Conservation (phyloP, 2,888 invertebrate species). For the Rhopalosiphum nymphaeae region DNA sequence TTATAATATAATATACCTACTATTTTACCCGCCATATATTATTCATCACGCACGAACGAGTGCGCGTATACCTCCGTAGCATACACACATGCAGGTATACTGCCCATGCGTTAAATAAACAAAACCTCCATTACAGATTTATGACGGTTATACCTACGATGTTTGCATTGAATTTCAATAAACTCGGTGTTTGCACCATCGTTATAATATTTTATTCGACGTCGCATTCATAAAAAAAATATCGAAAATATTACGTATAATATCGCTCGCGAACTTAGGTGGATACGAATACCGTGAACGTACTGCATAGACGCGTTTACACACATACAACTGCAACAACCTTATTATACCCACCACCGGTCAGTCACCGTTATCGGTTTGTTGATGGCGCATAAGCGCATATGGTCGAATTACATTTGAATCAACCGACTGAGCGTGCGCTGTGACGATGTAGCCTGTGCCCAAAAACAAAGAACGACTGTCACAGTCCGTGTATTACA, state of each 20-base stretch:
- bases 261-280: not conserved
- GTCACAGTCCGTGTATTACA: constrained; percentile 23
- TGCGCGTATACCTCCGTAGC: not conserved
- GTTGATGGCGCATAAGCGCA: not conserved
- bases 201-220: not conserved
- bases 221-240: not conserved
- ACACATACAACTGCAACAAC: not conserved
- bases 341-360: not conserved
- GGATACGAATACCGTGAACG: not conserved
- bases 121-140: constrained; percentile 42
- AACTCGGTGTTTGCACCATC: not conserved
- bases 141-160: not conserved
- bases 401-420: not conserved
- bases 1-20: not conserved
- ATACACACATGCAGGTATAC: not conserved
- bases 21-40: constrained; percentile 31
- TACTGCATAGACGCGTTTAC: not conserved
- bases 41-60: constrained; percentile 58
- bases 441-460: not conserved
- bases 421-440: not conserved
- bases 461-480: constrained; percentile 18
- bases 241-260: not conserved
- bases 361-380: not conserved
- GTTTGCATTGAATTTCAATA: constrained; percentile 47
- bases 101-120: constrained; percentile 40